Percentiles rank a stretch among this genome's conserved stretches.
phyloP scores from a whole-genome alignment of 2,113 vertebrate genomes.

The Alectura lathami region DNA sequence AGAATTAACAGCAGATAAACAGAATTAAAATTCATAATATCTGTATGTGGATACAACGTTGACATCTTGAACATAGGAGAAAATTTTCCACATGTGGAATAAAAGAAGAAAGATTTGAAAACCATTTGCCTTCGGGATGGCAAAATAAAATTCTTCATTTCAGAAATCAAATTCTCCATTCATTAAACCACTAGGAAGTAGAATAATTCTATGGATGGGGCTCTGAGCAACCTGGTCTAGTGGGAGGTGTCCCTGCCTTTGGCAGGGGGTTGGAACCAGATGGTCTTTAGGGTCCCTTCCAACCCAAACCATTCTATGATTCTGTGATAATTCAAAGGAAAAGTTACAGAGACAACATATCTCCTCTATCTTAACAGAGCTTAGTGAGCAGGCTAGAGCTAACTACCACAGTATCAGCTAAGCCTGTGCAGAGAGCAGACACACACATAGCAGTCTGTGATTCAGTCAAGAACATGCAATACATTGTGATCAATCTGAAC shows the following conservation, averaged over 20 bases:
- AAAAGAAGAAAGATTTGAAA: neutral
- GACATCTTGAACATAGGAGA: neutral
- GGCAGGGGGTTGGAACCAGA: too few relatives aligned
- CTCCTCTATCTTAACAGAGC: neutral
- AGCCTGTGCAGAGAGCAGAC: neutral
- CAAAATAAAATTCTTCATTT: neutral
- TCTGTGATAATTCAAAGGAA: neutral
- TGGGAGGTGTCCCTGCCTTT: too few relatives aligned
- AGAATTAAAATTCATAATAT: neutral
- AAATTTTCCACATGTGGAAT: neutral
- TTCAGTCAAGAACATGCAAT: neutral
- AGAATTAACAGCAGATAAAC: neutral
- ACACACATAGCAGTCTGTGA: rapidly evolving
- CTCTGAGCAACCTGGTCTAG: too few relatives aligned
- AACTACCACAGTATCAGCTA: neutral
- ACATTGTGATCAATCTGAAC: neutral
- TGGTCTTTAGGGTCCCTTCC: too few relatives aligned
- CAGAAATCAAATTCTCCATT: neutral
- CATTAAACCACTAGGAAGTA: neutral
- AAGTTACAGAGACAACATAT: neutral
- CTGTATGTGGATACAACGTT: neutral
- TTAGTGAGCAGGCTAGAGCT: neutral
- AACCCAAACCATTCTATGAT: too few relatives aligned
- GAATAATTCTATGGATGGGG: too few relatives aligned
- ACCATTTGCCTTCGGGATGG: neutral